Evolutionary conservation across 2,888 invertebrate genomes (phyloP).

Genomic region (Bruchidius siliquastri): DNA sequence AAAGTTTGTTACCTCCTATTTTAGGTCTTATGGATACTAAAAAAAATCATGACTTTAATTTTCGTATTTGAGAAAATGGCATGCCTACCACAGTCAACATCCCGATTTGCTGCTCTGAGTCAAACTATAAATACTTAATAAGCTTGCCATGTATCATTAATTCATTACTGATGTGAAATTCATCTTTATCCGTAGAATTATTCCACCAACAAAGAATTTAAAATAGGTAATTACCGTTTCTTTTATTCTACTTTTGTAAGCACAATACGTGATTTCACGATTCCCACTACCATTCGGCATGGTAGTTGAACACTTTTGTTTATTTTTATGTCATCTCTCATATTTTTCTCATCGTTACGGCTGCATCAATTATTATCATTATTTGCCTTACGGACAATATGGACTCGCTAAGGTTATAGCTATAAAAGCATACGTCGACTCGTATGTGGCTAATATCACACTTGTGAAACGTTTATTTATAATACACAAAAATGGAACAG

Average conservation of each 20-base stretch:
- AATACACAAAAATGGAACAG: neutral
- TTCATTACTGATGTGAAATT: neutral
- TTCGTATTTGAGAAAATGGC: neutral
- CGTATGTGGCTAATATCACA: neutral
- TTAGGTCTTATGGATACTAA: too few species aligned
- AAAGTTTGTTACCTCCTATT: too few species aligned
- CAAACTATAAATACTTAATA: neutral
- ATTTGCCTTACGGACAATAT: neutral
- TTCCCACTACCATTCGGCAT: neutral
- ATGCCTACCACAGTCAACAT: neutral
- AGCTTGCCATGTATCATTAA: neutral
- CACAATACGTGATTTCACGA: neutral
- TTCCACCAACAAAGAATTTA: neutral
- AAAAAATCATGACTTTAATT: too few species aligned
- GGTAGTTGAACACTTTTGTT: neutral
- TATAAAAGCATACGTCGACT: neutral
- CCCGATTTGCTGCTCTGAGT: neutral
- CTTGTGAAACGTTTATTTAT: neutral
- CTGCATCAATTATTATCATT: neutral
- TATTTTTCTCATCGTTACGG: neutral
- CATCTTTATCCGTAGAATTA: neutral
- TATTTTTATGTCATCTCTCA: neutral
- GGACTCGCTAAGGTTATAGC: neutral
- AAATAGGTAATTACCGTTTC: neutral
- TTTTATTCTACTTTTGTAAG: neutral